Base-by-base conservation (phyloP, 2,888 invertebrate genomes). In the Erebia palarica region DNA sequence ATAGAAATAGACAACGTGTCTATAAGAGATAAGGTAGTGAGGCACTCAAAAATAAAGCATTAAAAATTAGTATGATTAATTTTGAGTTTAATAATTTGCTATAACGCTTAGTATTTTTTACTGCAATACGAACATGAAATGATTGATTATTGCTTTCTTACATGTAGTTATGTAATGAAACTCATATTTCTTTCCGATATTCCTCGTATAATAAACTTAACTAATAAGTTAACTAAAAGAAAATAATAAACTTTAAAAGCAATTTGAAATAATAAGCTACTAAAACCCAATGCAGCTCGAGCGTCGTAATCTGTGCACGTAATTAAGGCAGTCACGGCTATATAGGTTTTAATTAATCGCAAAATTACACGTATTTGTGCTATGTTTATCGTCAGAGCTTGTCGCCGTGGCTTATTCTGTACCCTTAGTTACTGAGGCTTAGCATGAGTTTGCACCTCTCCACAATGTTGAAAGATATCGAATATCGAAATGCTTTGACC, bases 291-390 rank as follows among this genome's bases (percentile, higher is more conserved):
- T 83, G 83, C 83, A 84, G 84, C 85, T 87, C 84, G 88, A 89
- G 86, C 87, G 86, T 83, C 81, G 49, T 47, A 63, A 63, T 63
- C 63, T 63, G 14, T 49, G 61, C 75, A 59, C 75, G 87, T 83
- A 90, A 92, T 91, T 90, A 90, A 89, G 81, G 78, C 78, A 82
- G 92, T 88, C 86, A 91, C 87, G 92, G 87, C 84, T 90, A 87
- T 91, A 87, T 89, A 87, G 88, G 82, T 91, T 92, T 92, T 91
- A 91, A 92, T 92, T 92, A 92, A 91, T 91, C 91, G 91, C 81
- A 88, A 86, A 90, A 92, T 92, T 92, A 92, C 91, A 87, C 86
- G 78, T 82, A 79, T 86, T 86, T 85, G 84, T 85, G 84, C 84
- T 79, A 75, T 79, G 80, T 70, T 82, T 87, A 87, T 87, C 82